phyloP scores from a whole-genome alignment of 2,888 invertebrate species.

The Nomada ferruginata region DNA sequence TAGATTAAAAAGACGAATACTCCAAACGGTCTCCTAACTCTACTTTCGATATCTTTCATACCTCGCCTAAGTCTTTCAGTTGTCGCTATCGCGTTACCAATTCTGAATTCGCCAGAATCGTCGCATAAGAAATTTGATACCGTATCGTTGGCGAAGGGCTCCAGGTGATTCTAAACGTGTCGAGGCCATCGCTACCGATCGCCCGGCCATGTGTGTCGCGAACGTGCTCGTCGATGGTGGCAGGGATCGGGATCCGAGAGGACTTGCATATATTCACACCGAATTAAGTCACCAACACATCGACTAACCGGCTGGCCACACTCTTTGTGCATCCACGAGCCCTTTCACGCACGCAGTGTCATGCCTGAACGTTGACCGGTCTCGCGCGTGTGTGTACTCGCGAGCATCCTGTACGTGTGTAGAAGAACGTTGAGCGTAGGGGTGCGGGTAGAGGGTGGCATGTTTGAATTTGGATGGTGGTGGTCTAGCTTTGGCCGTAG shows the following conservation, averaged over 20 bases:
- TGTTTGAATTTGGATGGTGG: conserved; percentile 73
- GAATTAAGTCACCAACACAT: conserved; percentile 82
- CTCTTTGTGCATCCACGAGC: conserved; percentile 77
- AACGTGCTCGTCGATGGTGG: conserved; percentile 62
- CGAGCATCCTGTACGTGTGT: conserved; percentile 61
- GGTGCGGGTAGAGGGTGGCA: conserved; percentile 50
- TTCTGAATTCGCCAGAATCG: no score
- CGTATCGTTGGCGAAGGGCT: not conserved
- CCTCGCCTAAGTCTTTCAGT: no score
- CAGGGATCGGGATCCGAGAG: conserved; percentile 70
- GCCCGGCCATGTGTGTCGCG: conserved; percentile 58
- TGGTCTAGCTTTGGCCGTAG: conserved; percentile 63
- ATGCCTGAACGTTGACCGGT: conserved; percentile 48
- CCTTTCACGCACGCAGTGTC: conserved; percentile 75
- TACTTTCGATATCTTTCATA: no score
- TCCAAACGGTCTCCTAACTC: no score
- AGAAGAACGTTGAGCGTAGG: conserved; percentile 64
- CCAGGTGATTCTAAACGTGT: conserved; percentile 23
- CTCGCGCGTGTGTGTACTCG: conserved; percentile 30
- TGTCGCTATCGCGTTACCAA: no score
- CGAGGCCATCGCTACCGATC: conserved; percentile 59
- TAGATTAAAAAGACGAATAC: no score
- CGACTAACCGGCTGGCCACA: conserved; percentile 66
- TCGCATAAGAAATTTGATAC: no score
- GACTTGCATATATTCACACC: conserved; percentile 80